phyloP scores from a whole-genome alignment of 2,797 vertebrate genomes.

The Amphiprion clarkii region DNA sequence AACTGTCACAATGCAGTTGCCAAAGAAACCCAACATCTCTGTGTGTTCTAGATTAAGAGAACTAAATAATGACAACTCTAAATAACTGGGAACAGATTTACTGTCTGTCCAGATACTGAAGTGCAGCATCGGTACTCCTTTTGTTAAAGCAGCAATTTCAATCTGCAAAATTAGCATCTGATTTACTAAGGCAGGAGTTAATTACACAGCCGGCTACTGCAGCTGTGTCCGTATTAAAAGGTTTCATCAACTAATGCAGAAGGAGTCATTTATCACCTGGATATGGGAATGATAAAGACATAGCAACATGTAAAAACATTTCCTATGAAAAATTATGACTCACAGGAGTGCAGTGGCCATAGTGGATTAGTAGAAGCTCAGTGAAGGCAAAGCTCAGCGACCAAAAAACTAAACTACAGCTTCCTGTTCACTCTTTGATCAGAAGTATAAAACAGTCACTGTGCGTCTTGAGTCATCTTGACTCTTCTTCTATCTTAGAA shows the following conservation, averaged over 20 bases:
- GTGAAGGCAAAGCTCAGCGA: slow-evolving; percentile 11
- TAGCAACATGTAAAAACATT: background rate
- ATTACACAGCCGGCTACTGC: slow-evolving; percentile 9
- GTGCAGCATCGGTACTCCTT: background rate
- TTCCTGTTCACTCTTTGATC: background rate
- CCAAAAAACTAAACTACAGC: slow-evolving; percentile 5
- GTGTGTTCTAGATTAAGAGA: background rate
- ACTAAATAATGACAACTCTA: background rate
- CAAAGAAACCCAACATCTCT: too few relatives aligned
- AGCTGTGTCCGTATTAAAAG: slow-evolving; percentile 2
- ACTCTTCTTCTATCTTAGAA: background rate
- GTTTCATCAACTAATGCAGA: slow-evolving; percentile 15
- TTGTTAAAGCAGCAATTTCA: background rate
- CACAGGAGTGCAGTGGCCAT: background rate
- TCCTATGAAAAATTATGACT: background rate
- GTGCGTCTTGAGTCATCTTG: slow-evolving; percentile 8
- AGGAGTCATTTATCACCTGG: slow-evolving; percentile 4
- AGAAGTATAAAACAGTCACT: background rate
- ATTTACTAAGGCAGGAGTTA: background rate
- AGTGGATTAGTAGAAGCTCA: slow-evolving; percentile 5
- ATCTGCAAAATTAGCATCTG: slow-evolving; percentile 19
- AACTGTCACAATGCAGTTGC: too few relatives aligned
- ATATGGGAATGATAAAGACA: slow-evolving; percentile 3
- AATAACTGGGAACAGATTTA: background rate
- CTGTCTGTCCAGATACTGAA: background rate